Evolutionary conservation across 2,888 invertebrate genomes (phyloP), one percentile per base, ranked within the genome.

Genomic region (Leptinotarsa rubiginosa): DNA sequence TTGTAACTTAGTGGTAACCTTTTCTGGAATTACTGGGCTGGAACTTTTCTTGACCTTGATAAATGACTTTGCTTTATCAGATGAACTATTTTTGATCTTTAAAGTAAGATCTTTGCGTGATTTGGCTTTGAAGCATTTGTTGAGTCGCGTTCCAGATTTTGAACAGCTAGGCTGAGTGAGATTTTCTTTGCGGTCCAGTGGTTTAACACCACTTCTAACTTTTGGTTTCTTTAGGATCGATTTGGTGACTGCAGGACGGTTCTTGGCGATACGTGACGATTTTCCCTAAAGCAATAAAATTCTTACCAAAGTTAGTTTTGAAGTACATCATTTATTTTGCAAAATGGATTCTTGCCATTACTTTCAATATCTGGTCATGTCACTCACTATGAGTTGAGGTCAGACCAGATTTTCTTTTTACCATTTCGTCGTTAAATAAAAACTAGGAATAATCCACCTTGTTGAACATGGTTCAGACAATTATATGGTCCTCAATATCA

Each of bases 201-300:
- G 84, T 56, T 83, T 81, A 25, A 78, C 74, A 65, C 80, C 79
- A 69, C 79, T 77, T 59, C 80, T 66, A 25, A 71, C 52, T 66
- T 76, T 79, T 25, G 73, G 49, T 77, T 83, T 83, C 79, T 82
- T 78, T 20, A 54, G 56, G 31, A 71, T 47, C 4, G 73, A 73
- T 77, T 84, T 83, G 49, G 79, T 78, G 64, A 82, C 77, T 20
- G 84, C 69, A 18, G 84, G 81, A 65, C 84, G 78, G 69, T 81
- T 80, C 81, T 84, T 85, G 79, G 83, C 76, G 62, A 79, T 81
- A 71, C 83, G 83, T 65, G 81, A 76, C 70, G 82, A 69, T 80
- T 84, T 85, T 66, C 85, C 87, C 87, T 87, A 83, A 82, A 85
- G 84, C 82, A 86, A 86, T 80, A 86, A 84, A 83, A 81, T 76